Percentiles rank a stretch among this genome's conserved stretches.
These are phyloP conservation scores for Uria lomvia DNA, from an alignment of 2,113 vertebrate genomes.

Conservation along the genomic window DNA sequence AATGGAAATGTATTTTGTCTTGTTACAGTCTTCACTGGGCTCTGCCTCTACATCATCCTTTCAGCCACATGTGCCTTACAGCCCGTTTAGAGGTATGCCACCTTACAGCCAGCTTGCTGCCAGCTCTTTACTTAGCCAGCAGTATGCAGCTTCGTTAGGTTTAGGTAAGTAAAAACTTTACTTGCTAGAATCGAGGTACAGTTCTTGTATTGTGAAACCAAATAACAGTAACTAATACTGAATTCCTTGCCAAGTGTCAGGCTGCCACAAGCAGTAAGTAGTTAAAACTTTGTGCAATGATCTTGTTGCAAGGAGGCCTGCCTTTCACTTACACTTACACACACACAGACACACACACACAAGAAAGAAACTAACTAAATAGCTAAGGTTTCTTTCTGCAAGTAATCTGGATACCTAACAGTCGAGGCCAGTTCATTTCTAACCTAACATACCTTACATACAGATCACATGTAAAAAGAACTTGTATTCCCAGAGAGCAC, in stretches of 20 bases:
- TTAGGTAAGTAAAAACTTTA: conserved; percentile 80
- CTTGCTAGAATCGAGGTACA: conserved; percentile 5
- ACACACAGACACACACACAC: not conserved
- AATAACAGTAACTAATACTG: not conserved
- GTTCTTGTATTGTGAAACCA: not conserved
- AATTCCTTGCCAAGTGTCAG: not conserved
- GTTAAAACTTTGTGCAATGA: not conserved
- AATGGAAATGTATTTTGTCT: conserved; percentile 60
- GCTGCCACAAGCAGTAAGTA: not conserved
- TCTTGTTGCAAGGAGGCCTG: not conserved
- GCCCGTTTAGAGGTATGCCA: conserved; percentile 85
- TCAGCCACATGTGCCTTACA: conserved; percentile 83
- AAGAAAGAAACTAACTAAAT: not conserved
- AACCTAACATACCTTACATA: not conserved
- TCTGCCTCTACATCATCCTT: conserved; percentile 80
- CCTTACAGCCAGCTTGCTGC: conserved; percentile 89
- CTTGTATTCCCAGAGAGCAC: not conserved
- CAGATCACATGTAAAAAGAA: not conserved
- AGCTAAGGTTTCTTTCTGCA: not conserved
- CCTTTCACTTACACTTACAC: not conserved
- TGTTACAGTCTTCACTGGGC: conserved; percentile 86
- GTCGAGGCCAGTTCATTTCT: not conserved
- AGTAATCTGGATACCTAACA: not conserved
- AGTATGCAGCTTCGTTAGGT: conserved; percentile 88
- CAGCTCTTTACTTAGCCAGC: conserved; percentile 87